Evolutionary conservation across 2,888 invertebrate species (phyloP).

Genomic region (Patella ulyssiponensis): DNA sequence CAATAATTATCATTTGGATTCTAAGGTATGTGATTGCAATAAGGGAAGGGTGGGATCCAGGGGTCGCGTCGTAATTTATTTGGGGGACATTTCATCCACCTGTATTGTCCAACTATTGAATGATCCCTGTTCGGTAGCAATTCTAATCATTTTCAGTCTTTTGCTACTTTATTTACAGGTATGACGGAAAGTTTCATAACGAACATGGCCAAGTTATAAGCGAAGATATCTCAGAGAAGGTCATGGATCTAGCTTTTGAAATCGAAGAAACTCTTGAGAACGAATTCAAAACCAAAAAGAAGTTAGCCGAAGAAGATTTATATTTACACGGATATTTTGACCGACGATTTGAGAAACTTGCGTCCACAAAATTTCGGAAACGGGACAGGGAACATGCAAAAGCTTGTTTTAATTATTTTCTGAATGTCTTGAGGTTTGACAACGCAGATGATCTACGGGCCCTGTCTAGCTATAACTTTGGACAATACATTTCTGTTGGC

Average conservation of each 20-base stretch:
- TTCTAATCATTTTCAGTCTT: too few relatives aligned
- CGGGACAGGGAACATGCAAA: constrained; percentile 30
- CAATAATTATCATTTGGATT: too few relatives aligned
- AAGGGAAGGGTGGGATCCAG: too few relatives aligned
- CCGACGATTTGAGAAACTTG: neutral
- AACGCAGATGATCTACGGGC: constrained; percentile 51
- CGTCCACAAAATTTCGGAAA: neutral
- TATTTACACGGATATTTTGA: neutral
- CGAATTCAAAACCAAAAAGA: constrained; percentile 6
- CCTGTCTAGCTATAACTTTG: constrained; percentile 39
- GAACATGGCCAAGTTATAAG: constrained; percentile 46
- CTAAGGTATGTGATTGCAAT: too few relatives aligned
- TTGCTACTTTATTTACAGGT: constrained; percentile 30
- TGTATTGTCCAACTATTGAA: too few relatives aligned
- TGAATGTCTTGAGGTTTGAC: constrained; percentile 49
- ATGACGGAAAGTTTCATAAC: constrained; percentile 38
- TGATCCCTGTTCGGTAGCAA: too few relatives aligned
- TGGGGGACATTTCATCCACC: too few relatives aligned
- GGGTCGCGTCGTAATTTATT: too few relatives aligned
- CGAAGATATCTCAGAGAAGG: constrained; percentile 31
- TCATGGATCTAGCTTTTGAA: constrained; percentile 25
- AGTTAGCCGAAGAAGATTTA: neutral
- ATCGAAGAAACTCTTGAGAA: constrained; percentile 26
- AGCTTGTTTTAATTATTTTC: constrained; percentile 45
- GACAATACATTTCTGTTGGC: constrained; percentile 9